Base-by-base conservation (phyloP, 1,140 invertebrate species). In the Drosophila nigrodunni region DNA sequence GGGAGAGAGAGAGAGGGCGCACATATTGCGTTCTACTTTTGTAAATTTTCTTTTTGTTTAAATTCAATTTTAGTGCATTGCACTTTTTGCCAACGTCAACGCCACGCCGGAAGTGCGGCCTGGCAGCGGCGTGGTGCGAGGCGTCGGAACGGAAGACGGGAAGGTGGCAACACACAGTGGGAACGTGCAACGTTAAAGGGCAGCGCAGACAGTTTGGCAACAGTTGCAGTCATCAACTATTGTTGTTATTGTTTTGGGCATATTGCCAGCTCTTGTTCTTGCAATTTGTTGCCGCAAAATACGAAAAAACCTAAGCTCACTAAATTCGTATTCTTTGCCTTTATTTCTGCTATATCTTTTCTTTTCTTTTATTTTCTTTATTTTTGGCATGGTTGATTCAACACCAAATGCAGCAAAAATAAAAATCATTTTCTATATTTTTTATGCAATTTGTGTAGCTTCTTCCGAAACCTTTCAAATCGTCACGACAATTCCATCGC, bases 11-110 rank as follows among this genome's bases (percentile, higher is more conserved):
- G 15, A 57, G 54, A 57, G 37, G 39, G 13, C 8, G 50, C n/a
- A 15, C 30, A 74, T 83, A 70, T 55, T 65, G 58, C 59, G 82
- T 62, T 79, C 80, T 79, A 82, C 69, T 80, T 87, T 57, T 34
- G 35, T 68, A 49, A 69, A 65, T 62, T 77, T 77, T 80, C 62
- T 74, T 88, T 89, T 88, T 89, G 78, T 77, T 83, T 78, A 80
- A 89, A 89, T 89, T 89, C 86, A 88, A 89, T 88, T 88, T 89
- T 80, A 89, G 85, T 89, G 49, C 85, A 89, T 89, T 88, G 85
- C 85, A 88, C 85, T 88, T 89, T 88, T 88, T 89, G 83, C 71
- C 50, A 47, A 66, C 50, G 66, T 43, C 80, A 72, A 65, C 78
- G 76, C 37, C 39, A 71, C 64, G 83, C 80, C 85, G 85, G 85